phyloP scores from a whole-genome alignment of 2,888 invertebrate genomes.

The Nomada lathburiana region DNA sequence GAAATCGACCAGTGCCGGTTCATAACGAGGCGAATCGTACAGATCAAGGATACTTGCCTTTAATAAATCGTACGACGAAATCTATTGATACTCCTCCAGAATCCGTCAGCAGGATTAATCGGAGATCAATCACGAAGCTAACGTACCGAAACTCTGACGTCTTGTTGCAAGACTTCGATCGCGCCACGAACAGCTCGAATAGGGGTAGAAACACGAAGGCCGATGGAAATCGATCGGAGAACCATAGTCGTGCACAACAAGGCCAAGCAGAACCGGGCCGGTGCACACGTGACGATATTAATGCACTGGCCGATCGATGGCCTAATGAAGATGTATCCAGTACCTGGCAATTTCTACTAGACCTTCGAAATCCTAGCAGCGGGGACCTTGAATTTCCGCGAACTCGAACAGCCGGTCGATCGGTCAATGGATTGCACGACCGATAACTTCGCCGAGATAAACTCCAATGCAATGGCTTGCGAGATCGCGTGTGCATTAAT shows the following conservation, averaged over 20 bases:
- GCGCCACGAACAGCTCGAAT: neutral
- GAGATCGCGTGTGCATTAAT: slow-evolving; percentile 49
- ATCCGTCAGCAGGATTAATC: neutral
- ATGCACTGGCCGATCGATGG: slow-evolving; percentile 65
- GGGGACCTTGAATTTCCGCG: slow-evolving; percentile 53
- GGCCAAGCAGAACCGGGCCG: slow-evolving; percentile 50
- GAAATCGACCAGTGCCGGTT: too few relatives aligned
- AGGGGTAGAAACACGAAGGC: slow-evolving; percentile 20
- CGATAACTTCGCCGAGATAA: slow-evolving; percentile 45
- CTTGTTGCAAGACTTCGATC: slow-evolving; percentile 8
- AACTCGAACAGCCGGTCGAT: slow-evolving; percentile 15
- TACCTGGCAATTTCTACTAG: slow-evolving; percentile 53
- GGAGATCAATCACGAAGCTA: neutral
- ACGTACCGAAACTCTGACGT: neutral
- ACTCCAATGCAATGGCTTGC: slow-evolving; percentile 23
- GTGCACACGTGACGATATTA: slow-evolving; percentile 62
- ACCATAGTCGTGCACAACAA: slow-evolving; percentile 28
- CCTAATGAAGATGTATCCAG: slow-evolving; percentile 66
- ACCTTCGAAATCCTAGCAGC: slow-evolving; percentile 39
- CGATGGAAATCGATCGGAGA: slow-evolving; percentile 48
- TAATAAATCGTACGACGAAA: too few relatives aligned
- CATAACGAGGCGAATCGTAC: too few relatives aligned
- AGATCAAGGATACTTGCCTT: too few relatives aligned
- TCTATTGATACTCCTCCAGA: too few relatives aligned
- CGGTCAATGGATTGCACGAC: slow-evolving; percentile 38